Evolutionary conservation across 2,113 vertebrate species (phyloP).

Genomic region (Oreochromis aureus): DNA sequence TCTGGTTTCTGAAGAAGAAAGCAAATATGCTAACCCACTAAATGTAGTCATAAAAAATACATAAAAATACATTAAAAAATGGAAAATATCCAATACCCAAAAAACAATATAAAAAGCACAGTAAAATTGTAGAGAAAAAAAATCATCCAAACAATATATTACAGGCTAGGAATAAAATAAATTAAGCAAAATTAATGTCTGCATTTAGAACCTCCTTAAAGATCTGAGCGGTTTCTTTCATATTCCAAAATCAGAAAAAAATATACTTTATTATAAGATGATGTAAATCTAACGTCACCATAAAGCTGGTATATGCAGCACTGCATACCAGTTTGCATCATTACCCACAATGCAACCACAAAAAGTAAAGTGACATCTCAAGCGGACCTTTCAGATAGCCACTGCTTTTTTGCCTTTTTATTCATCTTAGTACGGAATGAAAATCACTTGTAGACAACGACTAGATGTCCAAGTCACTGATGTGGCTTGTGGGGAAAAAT

Average conservation of each 20-base stretch:
- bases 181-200: neutral
- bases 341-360: neutral
- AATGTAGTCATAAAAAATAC: neutral
- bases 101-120: neutral
- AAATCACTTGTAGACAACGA: neutral
- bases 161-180: neutral
- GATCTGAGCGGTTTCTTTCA: neutral
- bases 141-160: neutral
- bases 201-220: neutral
- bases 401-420: neutral
- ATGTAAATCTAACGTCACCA: neutral
- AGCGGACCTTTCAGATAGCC: neutral
- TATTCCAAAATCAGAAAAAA: neutral
- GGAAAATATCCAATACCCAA: neutral
- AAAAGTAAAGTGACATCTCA: neutral
- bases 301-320: neutral
- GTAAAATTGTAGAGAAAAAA: neutral
- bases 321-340: neutral
- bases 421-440: neutral
- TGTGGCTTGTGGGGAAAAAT: neutral
- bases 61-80: neutral
- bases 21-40: neutral
- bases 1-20: neutral
- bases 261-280: neutral
- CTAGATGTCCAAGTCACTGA: neutral